Base-by-base conservation (phyloP, 2,113 vertebrate species). In the Urocynchramus pylzowi region DNA sequence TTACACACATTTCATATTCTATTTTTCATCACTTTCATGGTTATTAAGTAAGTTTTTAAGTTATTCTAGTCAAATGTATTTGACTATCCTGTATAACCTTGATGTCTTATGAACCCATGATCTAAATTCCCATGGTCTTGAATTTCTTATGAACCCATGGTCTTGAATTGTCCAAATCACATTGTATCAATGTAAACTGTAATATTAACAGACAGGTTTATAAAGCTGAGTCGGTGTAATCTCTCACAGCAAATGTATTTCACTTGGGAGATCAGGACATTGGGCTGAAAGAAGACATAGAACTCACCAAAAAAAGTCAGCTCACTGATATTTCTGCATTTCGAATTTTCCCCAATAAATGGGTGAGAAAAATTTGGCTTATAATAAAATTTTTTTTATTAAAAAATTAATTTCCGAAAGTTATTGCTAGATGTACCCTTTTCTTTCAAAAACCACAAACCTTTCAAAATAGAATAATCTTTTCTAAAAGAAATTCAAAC, bases 211-310 rank as follows among this genome's bases (percentile, higher is more conserved):
- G 19, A 3, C 31, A 67, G 10, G 6, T 71, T 84, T 84, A 87
- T 35, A 74, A 39, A 74, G 13, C 20, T 42, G 41, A 44, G 57
- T 33, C 3, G 33, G 42, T 53, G 57, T 35, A 4, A 79, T 74
- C 18, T 10, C 30, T 77, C 10, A 52, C 11, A 44, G 11, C 2
- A 80, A 87, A 60, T 6, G 3, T 37, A 63, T 64, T 5, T 0
- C 0, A 0, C 8, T 56, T 64, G 13, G n/a, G 8, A 77, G 23
- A 64, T 52, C 33, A 64, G 33, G 22, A 77, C 18, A 31, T 4
- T 60, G 27, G 30, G 10, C 27, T 69, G n/a, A 81, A 84, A 73
- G 7, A 54, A 31, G 44, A 31, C 5, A 15, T 37, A 50, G 49
- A 11, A 68, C 3, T 5, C 5, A 45, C 19, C 33, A 8, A 26